Conservation (phyloP, 1,140 invertebrate genomes). For the Hirudo medicinalis region DNA sequence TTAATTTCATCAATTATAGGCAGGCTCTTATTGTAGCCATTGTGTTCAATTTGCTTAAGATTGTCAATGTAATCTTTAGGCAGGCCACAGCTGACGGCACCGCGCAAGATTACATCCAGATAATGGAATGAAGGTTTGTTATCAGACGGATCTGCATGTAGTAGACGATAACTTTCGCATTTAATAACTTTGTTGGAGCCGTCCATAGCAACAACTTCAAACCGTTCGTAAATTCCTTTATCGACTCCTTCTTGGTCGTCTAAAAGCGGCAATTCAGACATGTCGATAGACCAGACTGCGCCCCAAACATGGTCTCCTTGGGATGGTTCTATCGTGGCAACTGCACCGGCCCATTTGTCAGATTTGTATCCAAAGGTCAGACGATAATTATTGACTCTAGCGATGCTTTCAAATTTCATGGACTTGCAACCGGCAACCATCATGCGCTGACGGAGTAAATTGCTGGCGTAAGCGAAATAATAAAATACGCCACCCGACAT, state of each 20-base stretch:
- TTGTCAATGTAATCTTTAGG: constrained; percentile 53
- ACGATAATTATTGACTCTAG: background rate
- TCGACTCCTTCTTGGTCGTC: constrained; percentile 62
- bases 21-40: constrained; percentile 49
- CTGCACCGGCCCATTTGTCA: constrained; percentile 54
- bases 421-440: background rate
- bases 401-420: constrained; percentile 2
- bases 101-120: constrained; percentile 48
- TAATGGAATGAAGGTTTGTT: constrained; percentile 58
- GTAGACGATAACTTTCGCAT: constrained; percentile 57
- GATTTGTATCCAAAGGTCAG: constrained; percentile 9
- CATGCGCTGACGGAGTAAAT: constrained; percentile 3
- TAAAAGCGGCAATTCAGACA: constrained; percentile 49
- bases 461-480: constrained; percentile 16
- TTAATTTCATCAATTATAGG: constrained; percentile 26
- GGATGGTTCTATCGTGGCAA: constrained; percentile 58
- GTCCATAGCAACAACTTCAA: constrained; percentile 48
- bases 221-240: constrained; percentile 46
- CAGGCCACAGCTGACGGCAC: constrained; percentile 56
- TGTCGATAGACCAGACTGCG: constrained; percentile 60
- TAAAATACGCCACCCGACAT: constrained; percentile 5
- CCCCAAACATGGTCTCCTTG: constrained; percentile 54
- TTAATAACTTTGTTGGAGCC: constrained; percentile 42
- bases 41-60: constrained; percentile 52
- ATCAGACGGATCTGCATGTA: constrained; percentile 44